Percentiles rank a stretch among this genome's conserved stretches.
Evolutionary conservation across 2,888 invertebrate species (phyloP).

Genomic region (Erpobdella octoculata): DNA sequence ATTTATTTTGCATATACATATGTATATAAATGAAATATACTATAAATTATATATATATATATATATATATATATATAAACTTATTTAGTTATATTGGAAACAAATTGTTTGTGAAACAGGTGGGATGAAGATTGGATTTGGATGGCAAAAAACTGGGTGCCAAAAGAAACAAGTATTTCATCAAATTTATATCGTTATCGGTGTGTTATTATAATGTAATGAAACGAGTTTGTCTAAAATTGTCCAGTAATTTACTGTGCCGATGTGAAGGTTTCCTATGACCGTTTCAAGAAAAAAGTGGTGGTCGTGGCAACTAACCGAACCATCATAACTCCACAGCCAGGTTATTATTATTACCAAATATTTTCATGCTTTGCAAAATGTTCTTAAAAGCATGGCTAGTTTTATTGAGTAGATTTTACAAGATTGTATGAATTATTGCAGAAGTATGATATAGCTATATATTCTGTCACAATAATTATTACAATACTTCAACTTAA

Average conservation of each 20-base stretch:
- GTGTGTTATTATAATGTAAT: not conserved
- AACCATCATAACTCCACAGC: not conserved
- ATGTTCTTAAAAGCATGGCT: no score
- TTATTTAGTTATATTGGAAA: no score
- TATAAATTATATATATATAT: no score
- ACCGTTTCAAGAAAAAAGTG: conserved; percentile 8
- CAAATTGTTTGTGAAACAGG: conserved; percentile 9
- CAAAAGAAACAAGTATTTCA: conserved; percentile 3
- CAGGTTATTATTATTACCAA: not conserved
- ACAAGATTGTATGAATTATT: no score
- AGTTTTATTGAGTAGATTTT: no score
- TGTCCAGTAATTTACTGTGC: conserved; percentile 9
- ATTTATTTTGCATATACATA: not conserved
- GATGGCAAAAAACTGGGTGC: conserved; percentile 9
- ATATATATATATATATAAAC: no score
- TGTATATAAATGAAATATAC: no score
- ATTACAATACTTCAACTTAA: no score
- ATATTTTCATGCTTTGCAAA: not conserved
- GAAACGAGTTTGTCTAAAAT: not conserved
- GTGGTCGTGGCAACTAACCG: conserved; percentile 5
- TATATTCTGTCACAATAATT: no score
- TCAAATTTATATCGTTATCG: not conserved
- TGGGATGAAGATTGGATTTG: conserved; percentile 19
- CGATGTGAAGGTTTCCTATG: conserved; percentile 19
- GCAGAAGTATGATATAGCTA: no score